Percentiles rank a stretch among this genome's conserved stretches.
These are phyloP conservation scores for Lochmaea crataegi DNA, from an alignment of 2,888 invertebrate genomes.

Conservation along the genomic window DNA sequence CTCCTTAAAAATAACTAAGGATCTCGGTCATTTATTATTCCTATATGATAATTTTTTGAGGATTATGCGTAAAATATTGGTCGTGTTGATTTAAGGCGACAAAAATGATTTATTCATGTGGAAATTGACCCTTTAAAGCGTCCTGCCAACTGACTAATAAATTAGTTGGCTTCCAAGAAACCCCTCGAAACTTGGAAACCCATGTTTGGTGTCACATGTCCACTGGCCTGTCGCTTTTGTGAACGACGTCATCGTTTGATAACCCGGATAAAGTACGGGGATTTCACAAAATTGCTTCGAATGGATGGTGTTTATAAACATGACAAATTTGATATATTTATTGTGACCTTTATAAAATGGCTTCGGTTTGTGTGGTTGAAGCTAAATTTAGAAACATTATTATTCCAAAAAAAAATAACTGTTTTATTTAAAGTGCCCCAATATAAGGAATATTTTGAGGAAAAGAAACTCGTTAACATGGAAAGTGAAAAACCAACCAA, in stretches of 20 bases:
- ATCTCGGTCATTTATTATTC: too few species aligned
- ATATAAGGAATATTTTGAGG: too few species aligned
- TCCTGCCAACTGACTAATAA: constrained; percentile 1
- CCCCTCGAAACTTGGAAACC: constrained; percentile 15
- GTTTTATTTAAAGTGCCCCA: too few species aligned
- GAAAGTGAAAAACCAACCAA: background rate
- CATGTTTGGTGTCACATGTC: constrained; percentile 7
- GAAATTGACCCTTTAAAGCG: constrained; percentile 4
- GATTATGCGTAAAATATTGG: too few species aligned
- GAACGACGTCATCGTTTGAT: background rate
- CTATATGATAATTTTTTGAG: too few species aligned
- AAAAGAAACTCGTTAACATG: too few species aligned
- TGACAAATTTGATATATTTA: background rate
- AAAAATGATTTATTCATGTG: background rate
- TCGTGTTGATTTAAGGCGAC: too few species aligned
- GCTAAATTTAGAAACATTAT: too few species aligned
- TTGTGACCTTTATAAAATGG: too few species aligned
- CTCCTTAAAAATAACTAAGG: too few species aligned
- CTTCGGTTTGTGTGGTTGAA: too few species aligned
- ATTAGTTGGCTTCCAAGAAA: constrained; percentile 12
- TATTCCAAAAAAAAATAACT: too few species aligned
- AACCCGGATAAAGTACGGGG: background rate
- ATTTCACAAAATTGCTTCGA: background rate
- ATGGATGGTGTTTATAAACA: background rate
- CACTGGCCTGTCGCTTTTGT: constrained; percentile 17